These are phyloP conservation scores for Chironex yamaguchii DNA, from an alignment of 30 jellyfish, hydroid and myxozoan species.

Conservation along the genomic window DNA sequence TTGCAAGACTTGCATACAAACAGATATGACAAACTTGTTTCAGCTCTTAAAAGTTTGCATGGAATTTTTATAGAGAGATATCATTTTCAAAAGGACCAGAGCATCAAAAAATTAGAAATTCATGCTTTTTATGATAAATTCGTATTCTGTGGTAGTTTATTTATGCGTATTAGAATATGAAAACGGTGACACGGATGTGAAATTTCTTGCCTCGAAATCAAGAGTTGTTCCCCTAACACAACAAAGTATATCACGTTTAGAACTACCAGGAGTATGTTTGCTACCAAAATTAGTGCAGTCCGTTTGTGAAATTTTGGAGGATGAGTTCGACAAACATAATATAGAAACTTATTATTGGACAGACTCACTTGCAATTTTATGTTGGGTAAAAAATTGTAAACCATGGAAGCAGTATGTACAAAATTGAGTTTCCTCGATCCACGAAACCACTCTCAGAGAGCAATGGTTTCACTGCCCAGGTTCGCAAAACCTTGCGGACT, in stretches of 20 bases:
- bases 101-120: constrained; percentile 37
- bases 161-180: constrained; percentile 45
- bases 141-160: constrained; percentile 72
- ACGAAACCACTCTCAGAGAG: constrained; percentile 36
- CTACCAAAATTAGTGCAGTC: constrained; percentile 48
- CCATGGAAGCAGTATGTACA: constrained; percentile 62
- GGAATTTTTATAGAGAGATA: constrained; percentile 17
- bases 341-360: constrained; percentile 62
- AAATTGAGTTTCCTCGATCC: constrained; percentile 32
- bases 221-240: constrained; percentile 70
- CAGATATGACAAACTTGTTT: constrained; percentile 24
- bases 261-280: constrained; percentile 67
- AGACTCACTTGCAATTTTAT: constrained; percentile 67
- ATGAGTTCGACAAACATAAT: constrained; percentile 15
- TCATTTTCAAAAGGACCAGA: constrained; percentile 8
- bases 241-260: constrained; percentile 74
- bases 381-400: constrained; percentile 76
- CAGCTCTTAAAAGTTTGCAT: not conserved
- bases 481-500: constrained; percentile 43
- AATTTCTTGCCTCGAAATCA: constrained; percentile 68
- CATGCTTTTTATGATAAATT: constrained; percentile 78
- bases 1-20: constrained; percentile 2
- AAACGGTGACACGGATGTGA: constrained; percentile 43
- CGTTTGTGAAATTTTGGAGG: constrained; percentile 12
- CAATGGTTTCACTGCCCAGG: constrained; percentile 68